Evolutionary conservation across 2,888 invertebrate species (phyloP), one percentile per base, ranked within the genome.

Genomic region (Syritta pipiens): DNA sequence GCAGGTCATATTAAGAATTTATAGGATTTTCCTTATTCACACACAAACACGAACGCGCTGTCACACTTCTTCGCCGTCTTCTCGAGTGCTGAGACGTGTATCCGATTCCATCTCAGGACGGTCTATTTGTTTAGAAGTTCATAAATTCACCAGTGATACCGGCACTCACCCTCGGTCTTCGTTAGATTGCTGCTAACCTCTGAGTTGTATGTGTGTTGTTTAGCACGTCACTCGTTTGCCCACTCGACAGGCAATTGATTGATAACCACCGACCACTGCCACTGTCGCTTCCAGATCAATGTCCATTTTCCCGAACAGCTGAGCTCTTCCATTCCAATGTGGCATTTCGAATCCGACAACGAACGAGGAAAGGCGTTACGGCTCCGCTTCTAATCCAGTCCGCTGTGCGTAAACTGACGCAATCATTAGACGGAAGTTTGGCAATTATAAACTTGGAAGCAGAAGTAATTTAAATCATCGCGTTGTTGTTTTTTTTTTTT

Each of bases 381-480:
- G n/a, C 9, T 24, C 22, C 12, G 24, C 10, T 44, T n/a, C 30
- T 48, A 32, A 53, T 65, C 65, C 35, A 65, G 62, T 62, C n/a
- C 12, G 37, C 6, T 12, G 30, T n/a, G 26, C 17, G 55, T 37
- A 30, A 49, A 32, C 42, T 59, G 59, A 59, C 59, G 59, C 49
- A 59, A 59, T n/a, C n/a, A n/a, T 62, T 55, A 46, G 60, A 53
- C 60, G 68, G 68, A 71, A 53, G 60, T 71, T 71, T 71, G 51
- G 69, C 69, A 69, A 69, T 53, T 60, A 51, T 22, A 69, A 37
- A 37, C 17, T 44, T 53, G 59, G 49, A 32, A 59, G 49, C 49
- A 28, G 19, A 14, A 10, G 40, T 32, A 32, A 59, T 49, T 68
- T 26, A 67, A 59, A 68, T 68, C 30, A 49, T 55, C 46, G 19